Percentiles rank a stretch among this genome's conserved stretches.
Evolutionary conservation across 2,113 vertebrate genomes (phyloP).

Genomic region (Marcusenius ussheri): DNA sequence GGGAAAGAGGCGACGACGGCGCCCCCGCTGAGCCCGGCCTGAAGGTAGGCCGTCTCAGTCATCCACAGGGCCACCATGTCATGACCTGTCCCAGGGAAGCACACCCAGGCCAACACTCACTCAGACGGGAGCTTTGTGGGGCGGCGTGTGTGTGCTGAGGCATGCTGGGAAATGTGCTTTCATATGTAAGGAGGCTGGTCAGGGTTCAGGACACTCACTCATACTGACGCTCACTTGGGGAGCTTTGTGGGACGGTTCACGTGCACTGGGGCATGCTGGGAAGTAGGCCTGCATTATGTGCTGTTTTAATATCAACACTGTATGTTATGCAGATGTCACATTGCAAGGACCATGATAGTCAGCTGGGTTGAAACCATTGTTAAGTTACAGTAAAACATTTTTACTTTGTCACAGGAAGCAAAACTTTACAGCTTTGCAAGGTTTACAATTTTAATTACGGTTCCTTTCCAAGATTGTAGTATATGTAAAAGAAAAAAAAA

Average conservation of each 20-base stretch:
- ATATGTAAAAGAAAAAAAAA: too few relatives aligned
- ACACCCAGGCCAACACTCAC: neutral
- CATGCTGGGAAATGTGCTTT: neutral
- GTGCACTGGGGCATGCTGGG: neutral
- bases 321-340: neutral
- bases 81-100: neutral
- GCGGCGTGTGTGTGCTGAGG: neutral
- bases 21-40: constrained; percentile 54
- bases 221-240: neutral
- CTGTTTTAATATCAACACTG: neutral
- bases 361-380: neutral
- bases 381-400: neutral
- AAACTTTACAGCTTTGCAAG: neutral
- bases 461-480: neutral
- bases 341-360: neutral
- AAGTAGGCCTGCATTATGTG: neutral
- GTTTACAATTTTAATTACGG: neutral
- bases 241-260: neutral
- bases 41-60: constrained; percentile 53
- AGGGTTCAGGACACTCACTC: neutral
- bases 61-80: neutral
- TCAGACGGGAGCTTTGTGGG: neutral
- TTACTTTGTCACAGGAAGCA: neutral
- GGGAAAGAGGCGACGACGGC: constrained; percentile 57
- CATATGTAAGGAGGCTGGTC: neutral